Base-by-base conservation (phyloP, 1,140 invertebrate genomes). In the Drosophila pandora region DNA sequence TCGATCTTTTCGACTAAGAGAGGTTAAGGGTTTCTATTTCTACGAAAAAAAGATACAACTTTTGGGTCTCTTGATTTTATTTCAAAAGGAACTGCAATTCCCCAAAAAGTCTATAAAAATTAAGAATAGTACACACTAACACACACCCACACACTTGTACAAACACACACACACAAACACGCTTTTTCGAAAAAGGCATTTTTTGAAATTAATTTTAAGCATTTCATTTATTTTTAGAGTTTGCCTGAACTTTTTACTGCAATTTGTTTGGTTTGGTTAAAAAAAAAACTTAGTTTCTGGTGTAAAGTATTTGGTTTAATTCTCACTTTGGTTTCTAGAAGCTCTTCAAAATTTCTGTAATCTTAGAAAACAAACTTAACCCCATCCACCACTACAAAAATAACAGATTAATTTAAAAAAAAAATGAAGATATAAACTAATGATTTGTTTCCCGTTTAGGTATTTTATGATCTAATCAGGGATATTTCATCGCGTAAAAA, bases 391-490 rank as follows among this genome's bases (percentile, higher is more conserved):
- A 55, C 43, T 32, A 60, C 10, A 10, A 52, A 8, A 55, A 47
- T 28, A 37, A 22, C n/a, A 28, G 6, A 34, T 30, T 10, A 10
- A 2, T 6, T 3, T 39, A 1, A n/a, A 39, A 3, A 3, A 0
- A 4, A 39, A 39, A 39, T n/a, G 2, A 7, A 4, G n/a, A 4
- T 2, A n/a, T 4, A 39, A n/a, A 57, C 25, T 72, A 58, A 59
- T 47, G n/a, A 0, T 1, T 6, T 43, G 25, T 48, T 21, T 59
- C 21, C 9, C 17, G 3, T 65, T 23, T 59, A 92, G 91, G 88
- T 92, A 79, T 92, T 92, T 90, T 91, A 90, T 78, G 91, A 92
- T 92, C 88, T 92, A 72, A 92, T 92, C 90, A 91, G 90, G 85
- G 91, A 92, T 90, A 91, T 92, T 74, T 92, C 91, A 90, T 87